Base-by-base conservation (phyloP, 2,888 invertebrate species). In the Phalera bucephala region DNA sequence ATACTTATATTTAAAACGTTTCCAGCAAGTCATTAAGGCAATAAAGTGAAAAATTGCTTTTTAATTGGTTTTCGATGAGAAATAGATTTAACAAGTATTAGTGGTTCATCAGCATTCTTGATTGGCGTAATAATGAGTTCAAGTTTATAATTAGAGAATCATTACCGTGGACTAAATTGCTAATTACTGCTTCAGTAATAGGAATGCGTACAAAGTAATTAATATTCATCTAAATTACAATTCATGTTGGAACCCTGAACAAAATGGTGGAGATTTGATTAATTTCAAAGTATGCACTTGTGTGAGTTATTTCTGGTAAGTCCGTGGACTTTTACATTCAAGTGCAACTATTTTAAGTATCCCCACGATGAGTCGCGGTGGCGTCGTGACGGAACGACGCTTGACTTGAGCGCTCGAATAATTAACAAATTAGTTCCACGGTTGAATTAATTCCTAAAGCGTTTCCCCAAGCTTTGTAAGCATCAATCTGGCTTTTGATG, bases 341-440 rank as follows among this genome's bases (percentile, higher is more conserved):
- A 63, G 43, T 55, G 48, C 30, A 54, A 64, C 70, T 78, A 76
- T 74, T 78, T 72, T 61, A 66, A 69, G 64, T 64, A 53, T 47
- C 52, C 45, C 50, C 50, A 60, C 60, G 60, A 67, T 59, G 58
- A 52, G 50, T 45, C 52, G 45, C 37, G 46, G 38, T 40, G 37
- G 42, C 41, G 49, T 55, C 57, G 58, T 59, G 56, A 57, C 56
- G 61, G 64, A 66, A 62, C 47, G 38, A 48, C 57, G 59, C 62
- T 65, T 52, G 53, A 56, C 51, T 59, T 50, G 46, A 54, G 47
- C 56, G 47, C 53, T 46, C 45, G 47, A 41, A 64, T 68, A 67
- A 69, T 78, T 71, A 72, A 67, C 70, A 64, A 72, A 78, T 78
- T 72, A 63, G 74, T 74, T 79, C 64, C 65, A 64, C 55, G 52